Base-by-base conservation (phyloP, 2,888 invertebrate species). In the Drosophila paranaensis region DNA sequence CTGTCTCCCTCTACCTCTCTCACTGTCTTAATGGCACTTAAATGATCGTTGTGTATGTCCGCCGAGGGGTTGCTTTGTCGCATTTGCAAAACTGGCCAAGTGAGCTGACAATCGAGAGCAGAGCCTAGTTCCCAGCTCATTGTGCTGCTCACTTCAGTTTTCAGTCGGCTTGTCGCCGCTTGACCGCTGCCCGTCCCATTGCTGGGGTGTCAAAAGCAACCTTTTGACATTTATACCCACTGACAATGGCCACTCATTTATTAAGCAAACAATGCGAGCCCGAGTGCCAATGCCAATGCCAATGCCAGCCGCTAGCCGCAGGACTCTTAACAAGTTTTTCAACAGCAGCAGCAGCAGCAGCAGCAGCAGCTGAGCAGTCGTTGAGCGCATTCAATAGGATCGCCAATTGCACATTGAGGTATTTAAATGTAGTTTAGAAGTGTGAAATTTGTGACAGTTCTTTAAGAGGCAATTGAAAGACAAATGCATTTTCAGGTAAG, bases 181-280 rank as follows among this genome's bases (percentile, higher is more conserved):
- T 83, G 89, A 80, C 88, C 89, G 74, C 82, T 72, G 76, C 70
- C 46, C 84, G n/a, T 58, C 81, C 65, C 66, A 71, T 71, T 71
- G 65, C 82, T 54, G 57, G 82, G 77, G 83, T 88, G 90, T 82
- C 83, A 79, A 76, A 76, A 56, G 74, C 77, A 75, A 79, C 89
- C 87, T 83, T 81, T 86, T 90, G 90, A 85, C 90, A 89, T 82
- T 85, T 69, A 89, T 78, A 72, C 76, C 77, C 75, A 69, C 42
- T 58, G 74, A 90, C 90, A 90, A 89, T 85, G 77, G 78, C 48
- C 77, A 77, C 71, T 77, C 78, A 80, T 90, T 90, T 88, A 90
- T 84, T 74, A 81, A 72, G 79, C 74, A 77, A 84, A 87, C 88
- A 90, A 90, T 90, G 87, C 40, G 57, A n/a, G 13, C 53, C 54